Conservation (phyloP, 2,797 vertebrate species). For the Antennarius maculatus region DNA sequence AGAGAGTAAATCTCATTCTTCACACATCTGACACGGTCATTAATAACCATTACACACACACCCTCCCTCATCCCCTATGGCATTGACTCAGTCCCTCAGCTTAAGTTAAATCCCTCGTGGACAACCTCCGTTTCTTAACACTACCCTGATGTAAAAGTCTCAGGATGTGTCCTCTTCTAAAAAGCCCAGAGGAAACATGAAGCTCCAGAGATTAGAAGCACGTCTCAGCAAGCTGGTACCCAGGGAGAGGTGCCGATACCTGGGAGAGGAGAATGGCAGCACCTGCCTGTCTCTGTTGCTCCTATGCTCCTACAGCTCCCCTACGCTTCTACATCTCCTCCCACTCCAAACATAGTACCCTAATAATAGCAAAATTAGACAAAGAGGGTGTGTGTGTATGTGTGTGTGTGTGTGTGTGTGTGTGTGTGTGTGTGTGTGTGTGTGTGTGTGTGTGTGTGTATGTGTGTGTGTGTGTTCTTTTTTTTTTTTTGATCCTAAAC, state of each 20-base stretch:
- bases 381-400: constrained; percentile 43
- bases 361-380: constrained; percentile 69
- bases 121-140: constrained; percentile 54
- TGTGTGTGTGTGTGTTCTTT: not conserved
- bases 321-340: constrained; percentile 22
- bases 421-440: no score
- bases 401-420: no score
- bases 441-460: no score
- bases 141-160: constrained; percentile 58
- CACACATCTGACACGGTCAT: constrained; percentile 77
- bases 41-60: constrained; percentile 76
- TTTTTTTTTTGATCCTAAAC: constrained; percentile 57
- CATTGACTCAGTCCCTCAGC: constrained; percentile 62
- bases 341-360: constrained; percentile 63
- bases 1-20: constrained; percentile 79
- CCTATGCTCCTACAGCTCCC: constrained; percentile 24
- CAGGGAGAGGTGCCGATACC: constrained; percentile 64
- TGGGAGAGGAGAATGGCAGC: constrained; percentile 51
- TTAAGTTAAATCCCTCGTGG: constrained; percentile 72
- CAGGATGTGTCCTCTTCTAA: constrained; percentile 56
- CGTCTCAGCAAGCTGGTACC: constrained; percentile 48
- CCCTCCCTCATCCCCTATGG: constrained; percentile 59
- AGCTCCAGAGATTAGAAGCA: constrained; percentile 63
- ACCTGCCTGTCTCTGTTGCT: constrained; percentile 37
- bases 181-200: constrained; percentile 65